A percentile compares a stretch with the other conserved stretches of the same genome.
Evolutionary conservation across 2,113 vertebrate species (phyloP).

Genomic region (Dermatemys mawii): DNA sequence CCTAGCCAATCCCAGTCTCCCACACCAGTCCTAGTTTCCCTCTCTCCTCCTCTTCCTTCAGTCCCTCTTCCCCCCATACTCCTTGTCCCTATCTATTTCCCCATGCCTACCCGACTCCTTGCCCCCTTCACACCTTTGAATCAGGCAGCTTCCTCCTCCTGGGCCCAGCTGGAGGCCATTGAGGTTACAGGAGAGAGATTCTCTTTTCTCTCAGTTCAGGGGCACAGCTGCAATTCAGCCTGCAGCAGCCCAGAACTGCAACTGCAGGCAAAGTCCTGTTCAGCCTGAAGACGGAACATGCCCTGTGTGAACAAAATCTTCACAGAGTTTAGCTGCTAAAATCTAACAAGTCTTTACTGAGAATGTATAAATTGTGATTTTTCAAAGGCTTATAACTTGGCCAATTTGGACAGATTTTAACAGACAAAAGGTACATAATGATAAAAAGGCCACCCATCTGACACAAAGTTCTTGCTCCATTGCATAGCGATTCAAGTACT

Average conservation of each 20-base stretch:
- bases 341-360: neutral
- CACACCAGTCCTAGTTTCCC: neutral
- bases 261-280: neutral
- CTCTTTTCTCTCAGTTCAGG: neutral
- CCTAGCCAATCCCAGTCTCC: neutral
- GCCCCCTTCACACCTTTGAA: neutral
- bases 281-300: neutral
- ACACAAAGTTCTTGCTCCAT: neutral
- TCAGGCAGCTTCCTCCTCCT: neutral
- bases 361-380: neutral
- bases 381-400: neutral
- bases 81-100: neutral
- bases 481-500: neutral
- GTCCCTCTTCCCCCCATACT: neutral
- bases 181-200: neutral
- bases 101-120: neutral
- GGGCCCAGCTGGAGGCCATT: neutral
- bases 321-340: neutral
- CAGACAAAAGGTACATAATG: neutral
- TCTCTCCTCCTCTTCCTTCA: neutral
- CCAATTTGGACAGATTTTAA: neutral
- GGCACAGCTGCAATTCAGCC: neutral
- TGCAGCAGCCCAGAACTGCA: neutral
- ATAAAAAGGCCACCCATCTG: neutral
- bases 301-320: neutral